Evolutionary conservation across 2,888 invertebrate genomes (phyloP).

Genomic region (Megalurothrips usitatus): DNA sequence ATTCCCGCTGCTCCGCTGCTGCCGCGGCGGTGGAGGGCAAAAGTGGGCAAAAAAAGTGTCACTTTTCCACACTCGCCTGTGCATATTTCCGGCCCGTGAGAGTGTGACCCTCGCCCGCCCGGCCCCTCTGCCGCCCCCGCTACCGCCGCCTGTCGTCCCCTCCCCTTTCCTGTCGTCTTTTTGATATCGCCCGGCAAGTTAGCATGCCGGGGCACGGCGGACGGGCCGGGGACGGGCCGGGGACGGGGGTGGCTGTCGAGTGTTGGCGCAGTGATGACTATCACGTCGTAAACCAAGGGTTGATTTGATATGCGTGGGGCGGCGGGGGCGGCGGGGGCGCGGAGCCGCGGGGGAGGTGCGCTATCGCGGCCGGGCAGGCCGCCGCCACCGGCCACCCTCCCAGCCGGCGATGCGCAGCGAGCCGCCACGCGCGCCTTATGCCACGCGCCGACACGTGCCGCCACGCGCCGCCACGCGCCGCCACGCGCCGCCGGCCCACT

Average conservation of each 20-base stretch:
- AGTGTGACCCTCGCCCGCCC: no score
- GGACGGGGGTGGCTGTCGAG: background rate
- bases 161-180: no score
- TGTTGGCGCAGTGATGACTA: background rate
- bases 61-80: no score
- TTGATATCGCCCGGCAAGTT: background rate
- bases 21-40: no score
- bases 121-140: no score
- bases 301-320: constrained; percentile 2
- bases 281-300: constrained; percentile 5
- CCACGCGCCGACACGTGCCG: background rate
- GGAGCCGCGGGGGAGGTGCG: background rate
- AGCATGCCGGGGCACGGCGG: background rate
- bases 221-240: background rate
- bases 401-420: background rate
- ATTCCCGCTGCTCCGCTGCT: no score
- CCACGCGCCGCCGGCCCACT: no score
- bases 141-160: no score
- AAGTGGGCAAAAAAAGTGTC: no score
- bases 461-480: background rate
- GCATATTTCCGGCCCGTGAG: no score
- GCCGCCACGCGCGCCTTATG: background rate
- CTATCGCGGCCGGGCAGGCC: background rate
- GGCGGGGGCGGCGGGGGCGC: background rate
- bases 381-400: background rate